These are phyloP conservation scores for Phasia obesa DNA, from an alignment of 2,888 invertebrate species.

Conservation along the genomic window DNA sequence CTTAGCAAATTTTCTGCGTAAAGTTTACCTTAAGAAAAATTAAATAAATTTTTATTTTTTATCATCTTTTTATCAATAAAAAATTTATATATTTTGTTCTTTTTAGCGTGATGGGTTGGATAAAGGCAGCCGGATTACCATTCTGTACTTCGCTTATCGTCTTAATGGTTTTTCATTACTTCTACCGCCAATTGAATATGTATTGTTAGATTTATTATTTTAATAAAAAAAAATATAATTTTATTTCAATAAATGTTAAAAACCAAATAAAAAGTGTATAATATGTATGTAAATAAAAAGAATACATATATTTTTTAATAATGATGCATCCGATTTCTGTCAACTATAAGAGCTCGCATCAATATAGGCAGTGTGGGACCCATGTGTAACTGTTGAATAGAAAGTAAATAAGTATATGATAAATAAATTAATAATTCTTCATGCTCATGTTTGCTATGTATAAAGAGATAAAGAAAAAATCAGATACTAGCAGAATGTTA, in stretches of 20 bases:
- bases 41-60: too few species aligned
- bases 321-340: constrained; percentile 22
- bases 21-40: too few species aligned
- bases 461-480: too few species aligned
- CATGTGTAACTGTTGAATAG: constrained; percentile 77
- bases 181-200: constrained; percentile 88
- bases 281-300: constrained; percentile 25
- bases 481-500: too few species aligned
- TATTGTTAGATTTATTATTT: constrained; percentile 76
- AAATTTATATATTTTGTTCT: not conserved
- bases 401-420: constrained; percentile 10
- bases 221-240: constrained; percentile 21
- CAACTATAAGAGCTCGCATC: constrained; percentile 74
- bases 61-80: too few species aligned
- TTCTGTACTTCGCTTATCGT: constrained; percentile 91
- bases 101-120: constrained; percentile 88
- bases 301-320: constrained; percentile 3
- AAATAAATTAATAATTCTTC: too few species aligned
- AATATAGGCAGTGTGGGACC: constrained; percentile 80
- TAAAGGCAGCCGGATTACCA: constrained; percentile 90
- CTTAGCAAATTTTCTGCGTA: too few species aligned
- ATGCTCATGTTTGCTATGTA: too few species aligned
- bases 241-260: constrained; percentile 33
- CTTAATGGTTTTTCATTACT: constrained; percentile 90
- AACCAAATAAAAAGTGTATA: constrained; percentile 26